Evolutionary conservation across 2,797 vertebrate genomes (phyloP), one percentile per base, ranked within the genome.

Genomic region (Rhinogobio ventralis): DNA sequence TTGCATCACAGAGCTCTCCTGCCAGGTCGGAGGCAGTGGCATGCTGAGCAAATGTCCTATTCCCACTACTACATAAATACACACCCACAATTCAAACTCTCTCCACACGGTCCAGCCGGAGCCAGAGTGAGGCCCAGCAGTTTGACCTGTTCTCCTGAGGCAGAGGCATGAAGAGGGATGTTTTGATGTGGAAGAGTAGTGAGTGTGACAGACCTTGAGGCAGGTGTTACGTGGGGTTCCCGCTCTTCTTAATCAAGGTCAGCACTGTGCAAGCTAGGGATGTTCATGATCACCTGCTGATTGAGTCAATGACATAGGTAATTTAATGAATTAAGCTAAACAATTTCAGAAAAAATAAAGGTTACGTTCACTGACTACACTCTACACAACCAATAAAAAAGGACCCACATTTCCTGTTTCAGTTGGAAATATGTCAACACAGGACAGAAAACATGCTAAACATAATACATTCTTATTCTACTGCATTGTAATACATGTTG

Each of bases 1-100:
- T 83, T 79, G 51, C 79, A 81, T 86, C 71, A 68, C 49, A 57
- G 73, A 71, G 55, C 68, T 77, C 42, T 64, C 67, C 67, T 72
- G 73, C 75, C 68, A 72, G 81, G 86, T 57, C 60, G 25, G 60
- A 76, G n/a, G 39, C 60, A 80, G 75, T 15, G 10, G 20, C 76
- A 11, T 79, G 80, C 68, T 86, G 74, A 79, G 81, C 81, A 79
- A 83, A 78, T 84, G 71, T 57, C 77, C 82, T 71, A 85, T 85
- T 79, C 76, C 23, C 55, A 79, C 15, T 39, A 36, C 67, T 72
- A 71, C 62, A 82, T 51, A 71, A 69, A 82, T 39, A 86, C 51
- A 81, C 10, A n/a, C 79, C 14, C 23, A 76, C 33, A 67, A 81
- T 42, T 75, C 39, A 81, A 69, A 67, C 36, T n/a, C 15, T 6